Percentiles rank a stretch among this genome's conserved stretches.
These are phyloP conservation scores for Alethe castanea DNA, from an alignment of 2,113 vertebrate genomes.

Conservation along the genomic window DNA sequence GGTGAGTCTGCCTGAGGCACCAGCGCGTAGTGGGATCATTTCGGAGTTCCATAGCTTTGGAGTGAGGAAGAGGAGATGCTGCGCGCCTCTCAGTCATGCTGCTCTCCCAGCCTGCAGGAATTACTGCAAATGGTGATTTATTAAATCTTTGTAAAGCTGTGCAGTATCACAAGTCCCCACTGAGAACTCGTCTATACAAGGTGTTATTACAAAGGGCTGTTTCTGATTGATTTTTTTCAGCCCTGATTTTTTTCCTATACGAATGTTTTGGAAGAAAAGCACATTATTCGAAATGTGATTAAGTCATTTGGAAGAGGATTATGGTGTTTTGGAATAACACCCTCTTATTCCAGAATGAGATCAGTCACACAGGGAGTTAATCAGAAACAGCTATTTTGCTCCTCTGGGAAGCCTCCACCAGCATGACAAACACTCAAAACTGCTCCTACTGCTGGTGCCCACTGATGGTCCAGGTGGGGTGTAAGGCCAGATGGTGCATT, in stretches of 20 bases:
- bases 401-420: neutral
- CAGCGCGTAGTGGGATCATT: rapidly evolving
- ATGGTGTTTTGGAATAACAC: slow-evolving; percentile 40
- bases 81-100: rapidly evolving
- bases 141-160: neutral
- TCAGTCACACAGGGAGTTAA: slow-evolving; percentile 35
- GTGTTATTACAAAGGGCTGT: neutral
- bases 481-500: rapidly evolving
- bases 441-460: neutral
- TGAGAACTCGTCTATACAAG: neutral
- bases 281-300: slow-evolving; percentile 31
- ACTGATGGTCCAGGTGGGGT: neutral
- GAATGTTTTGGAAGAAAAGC: slow-evolving; percentile 23
- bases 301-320: slow-evolving; percentile 45
- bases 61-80: neutral
- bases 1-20: neutral
- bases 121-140: neutral
- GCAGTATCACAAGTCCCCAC: rapidly evolving
- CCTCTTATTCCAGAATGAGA: slow-evolving; percentile 53
- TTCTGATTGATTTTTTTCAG: neutral
- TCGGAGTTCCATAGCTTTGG: neutral
- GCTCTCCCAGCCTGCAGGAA: neutral
- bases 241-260: neutral
- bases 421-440: rapidly evolving
- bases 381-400: neutral